Percentiles rank a stretch among this genome's conserved stretches.
These are phyloP conservation scores for Onthophagus sagittarius DNA, from an alignment of 2,888 invertebrate species.

Conservation along the genomic window DNA sequence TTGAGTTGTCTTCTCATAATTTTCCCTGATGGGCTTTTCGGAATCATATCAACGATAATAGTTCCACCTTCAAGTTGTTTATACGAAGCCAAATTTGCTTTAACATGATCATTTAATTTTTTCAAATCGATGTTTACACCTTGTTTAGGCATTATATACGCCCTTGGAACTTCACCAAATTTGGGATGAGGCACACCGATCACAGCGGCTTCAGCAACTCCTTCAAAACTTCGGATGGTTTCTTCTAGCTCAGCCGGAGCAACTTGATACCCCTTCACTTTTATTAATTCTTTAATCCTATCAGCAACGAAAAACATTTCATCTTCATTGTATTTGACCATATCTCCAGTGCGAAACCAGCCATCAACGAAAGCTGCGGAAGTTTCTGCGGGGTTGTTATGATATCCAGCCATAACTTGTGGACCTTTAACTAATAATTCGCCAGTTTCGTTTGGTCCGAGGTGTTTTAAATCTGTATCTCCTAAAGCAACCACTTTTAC, in stretches of 20 bases:
- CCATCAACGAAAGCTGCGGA: constrained; percentile 63
- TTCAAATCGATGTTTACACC: constrained; percentile 47
- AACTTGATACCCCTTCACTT: constrained; percentile 67
- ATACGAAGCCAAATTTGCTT: constrained; percentile 65
- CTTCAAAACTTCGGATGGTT: constrained; percentile 64
- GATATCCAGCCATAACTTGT: constrained; percentile 79
- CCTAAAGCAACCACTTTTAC: constrained; percentile 59
- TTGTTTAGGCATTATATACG: constrained; percentile 60
- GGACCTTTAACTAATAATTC: constrained; percentile 74
- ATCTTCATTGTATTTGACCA: constrained; percentile 55
- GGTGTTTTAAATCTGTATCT: constrained; percentile 32
- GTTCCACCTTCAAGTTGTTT: constrained; percentile 68
- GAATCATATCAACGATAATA: constrained; percentile 62
- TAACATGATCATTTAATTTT: constrained; percentile 59
- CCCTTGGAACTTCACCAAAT: constrained; percentile 70
- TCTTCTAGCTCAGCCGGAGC: constrained; percentile 83
- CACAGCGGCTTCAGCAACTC: constrained; percentile 75
- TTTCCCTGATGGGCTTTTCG: constrained; percentile 75
- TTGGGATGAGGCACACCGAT: constrained; percentile 66
- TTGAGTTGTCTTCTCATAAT: constrained; percentile 61
- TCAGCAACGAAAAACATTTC: constrained; percentile 68
- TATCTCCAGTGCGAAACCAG: constrained; percentile 73
- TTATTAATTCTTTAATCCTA: constrained; percentile 79
- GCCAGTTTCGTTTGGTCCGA: constrained; percentile 55
- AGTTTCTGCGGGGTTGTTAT: constrained; percentile 70